Percentiles rank a stretch among this genome's conserved stretches.
Conservation (phyloP, 2,888 invertebrate genomes). For the Xestobium rufovillosum region DNA sequence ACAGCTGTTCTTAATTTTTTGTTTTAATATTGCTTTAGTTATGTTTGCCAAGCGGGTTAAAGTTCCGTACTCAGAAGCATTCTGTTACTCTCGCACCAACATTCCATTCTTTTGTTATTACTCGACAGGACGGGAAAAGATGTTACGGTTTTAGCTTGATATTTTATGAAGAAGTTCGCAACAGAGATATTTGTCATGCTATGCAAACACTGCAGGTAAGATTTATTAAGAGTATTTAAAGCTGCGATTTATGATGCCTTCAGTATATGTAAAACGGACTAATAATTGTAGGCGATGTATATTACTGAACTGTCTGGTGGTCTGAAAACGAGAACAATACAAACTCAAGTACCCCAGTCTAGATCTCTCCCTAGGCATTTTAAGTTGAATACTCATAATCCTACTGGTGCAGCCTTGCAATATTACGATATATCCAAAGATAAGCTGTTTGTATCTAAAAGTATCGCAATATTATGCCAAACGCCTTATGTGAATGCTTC, state of each 20-base stretch:
- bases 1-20: conserved; percentile 7
- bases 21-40: conserved; percentile 52
- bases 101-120: conserved; percentile 96
- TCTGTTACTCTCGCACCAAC: conserved; percentile 66
- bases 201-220: conserved; percentile 88
- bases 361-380: conserved; percentile 85
- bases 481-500: conserved; percentile 84
- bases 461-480: conserved; percentile 72
- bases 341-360: conserved; percentile 62
- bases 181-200: conserved; percentile 86
- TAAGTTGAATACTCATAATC: conserved; percentile 70
- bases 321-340: conserved; percentile 56
- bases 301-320: conserved; percentile 83
- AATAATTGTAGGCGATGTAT: conserved; percentile 73
- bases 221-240: conserved; percentile 4
- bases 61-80: conserved; percentile 92
- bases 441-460: conserved; percentile 90
- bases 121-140: conserved; percentile 91
- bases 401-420: conserved; percentile 64
- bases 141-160: conserved; percentile 92
- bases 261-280: too few relatives aligned
- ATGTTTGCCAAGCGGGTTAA: conserved; percentile 88
- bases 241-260: background rate
- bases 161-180: conserved; percentile 93
- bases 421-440: conserved; percentile 93